Conservation (phyloP, 2,888 invertebrate species). For the Pomacea canaliculata region DNA sequence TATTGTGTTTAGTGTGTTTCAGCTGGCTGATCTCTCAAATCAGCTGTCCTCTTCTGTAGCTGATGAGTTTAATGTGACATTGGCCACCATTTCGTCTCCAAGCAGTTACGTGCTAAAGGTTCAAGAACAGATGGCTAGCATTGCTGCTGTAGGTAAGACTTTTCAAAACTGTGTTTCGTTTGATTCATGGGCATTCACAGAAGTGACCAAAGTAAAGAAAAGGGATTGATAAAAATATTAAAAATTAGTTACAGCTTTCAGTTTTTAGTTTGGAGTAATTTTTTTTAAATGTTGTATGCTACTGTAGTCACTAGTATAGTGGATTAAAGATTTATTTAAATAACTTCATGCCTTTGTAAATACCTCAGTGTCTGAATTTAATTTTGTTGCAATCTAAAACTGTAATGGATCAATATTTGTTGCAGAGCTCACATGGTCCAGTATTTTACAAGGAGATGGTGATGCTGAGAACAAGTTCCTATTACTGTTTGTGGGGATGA, state of each 20-base stretch:
- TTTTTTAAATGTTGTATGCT: no score
- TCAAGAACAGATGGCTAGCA: conserved; percentile 2
- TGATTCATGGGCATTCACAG: no score
- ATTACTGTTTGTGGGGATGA: conserved; percentile 44
- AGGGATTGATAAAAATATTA: no score
- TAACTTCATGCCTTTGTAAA: no score
- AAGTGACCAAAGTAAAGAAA: no score
- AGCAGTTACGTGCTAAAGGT: not conserved
- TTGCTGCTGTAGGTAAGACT: not conserved
- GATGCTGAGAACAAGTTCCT: conserved; percentile 27
- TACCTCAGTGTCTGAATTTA: no score
- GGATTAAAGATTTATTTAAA: no score
- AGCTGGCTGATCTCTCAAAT: not conserved
- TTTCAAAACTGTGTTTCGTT: no score
- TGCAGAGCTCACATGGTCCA: conserved; percentile 45
- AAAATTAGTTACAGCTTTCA: no score
- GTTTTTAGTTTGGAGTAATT: no score
- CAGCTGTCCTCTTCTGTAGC: not conserved
- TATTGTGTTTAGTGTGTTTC: not conserved
- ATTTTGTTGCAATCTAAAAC: no score
- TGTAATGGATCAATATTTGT: not conserved
- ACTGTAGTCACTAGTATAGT: no score
- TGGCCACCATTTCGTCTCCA: not conserved
- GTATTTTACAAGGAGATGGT: conserved; percentile 23
- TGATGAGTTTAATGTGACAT: not conserved